Evolutionary conservation across 37 sponge, comb jelly and placozoan genomes (phyloP).

Genomic region (Oscarella lobularis): DNA sequence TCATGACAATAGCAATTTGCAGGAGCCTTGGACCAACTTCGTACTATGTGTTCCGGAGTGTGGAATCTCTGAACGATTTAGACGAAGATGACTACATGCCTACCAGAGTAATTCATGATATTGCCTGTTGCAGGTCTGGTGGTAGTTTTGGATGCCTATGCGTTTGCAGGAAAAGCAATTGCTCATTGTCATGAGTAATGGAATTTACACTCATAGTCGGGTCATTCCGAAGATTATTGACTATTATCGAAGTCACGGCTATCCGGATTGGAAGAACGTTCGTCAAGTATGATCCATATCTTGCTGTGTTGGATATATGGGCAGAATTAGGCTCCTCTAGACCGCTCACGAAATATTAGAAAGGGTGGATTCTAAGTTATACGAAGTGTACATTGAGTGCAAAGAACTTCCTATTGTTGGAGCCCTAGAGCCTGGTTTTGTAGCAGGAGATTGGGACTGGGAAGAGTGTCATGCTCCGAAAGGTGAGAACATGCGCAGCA

Average conservation of each 20-base stretch:
- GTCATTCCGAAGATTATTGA: slow-evolving; percentile 57
- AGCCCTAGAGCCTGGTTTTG: slow-evolving; percentile 44
- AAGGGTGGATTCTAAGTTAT: slow-evolving; percentile 43
- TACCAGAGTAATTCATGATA: neutral
- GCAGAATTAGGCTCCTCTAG: slow-evolving; percentile 15
- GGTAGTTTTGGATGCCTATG: neutral
- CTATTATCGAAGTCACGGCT: slow-evolving; percentile 63
- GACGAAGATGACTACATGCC: slow-evolving; percentile 1
- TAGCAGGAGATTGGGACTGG: slow-evolving; percentile 64
- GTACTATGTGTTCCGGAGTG: neutral
- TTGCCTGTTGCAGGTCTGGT: neutral
- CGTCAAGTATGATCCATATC: too few species aligned
- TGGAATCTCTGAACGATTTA: neutral
- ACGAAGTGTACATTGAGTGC: slow-evolving; percentile 46
- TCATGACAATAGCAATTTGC: too few species aligned
- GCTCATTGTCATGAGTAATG: slow-evolving; percentile 72
- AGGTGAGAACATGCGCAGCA: too few species aligned
- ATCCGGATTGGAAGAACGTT: slow-evolving; percentile 30
- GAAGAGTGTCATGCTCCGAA: slow-evolving; percentile 21
- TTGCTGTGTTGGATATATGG: too few species aligned
- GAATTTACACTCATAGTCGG: slow-evolving; percentile 35
- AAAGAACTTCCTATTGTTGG: slow-evolving; percentile 36
- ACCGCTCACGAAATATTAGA: slow-evolving; percentile 16
- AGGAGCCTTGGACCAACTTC: neutral
- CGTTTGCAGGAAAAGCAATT: slow-evolving; percentile 41